Evolutionary conservation across 2,113 vertebrate genomes (phyloP).

Genomic region (Hylia prasina): DNA sequence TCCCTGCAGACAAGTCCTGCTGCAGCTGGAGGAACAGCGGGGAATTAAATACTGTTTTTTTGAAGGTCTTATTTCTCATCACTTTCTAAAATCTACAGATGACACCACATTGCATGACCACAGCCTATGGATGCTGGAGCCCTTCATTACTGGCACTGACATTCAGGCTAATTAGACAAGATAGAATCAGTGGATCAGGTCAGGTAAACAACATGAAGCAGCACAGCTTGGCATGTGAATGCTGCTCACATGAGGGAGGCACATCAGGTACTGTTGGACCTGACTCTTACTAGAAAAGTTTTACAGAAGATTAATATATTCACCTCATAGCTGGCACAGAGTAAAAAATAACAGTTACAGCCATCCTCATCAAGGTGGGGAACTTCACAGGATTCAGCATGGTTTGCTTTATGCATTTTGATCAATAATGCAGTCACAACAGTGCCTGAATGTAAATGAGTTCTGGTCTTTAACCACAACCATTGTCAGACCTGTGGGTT

Average conservation of each 20-base stretch:
- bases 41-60: not conserved
- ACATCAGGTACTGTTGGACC: not conserved
- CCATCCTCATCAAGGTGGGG: not conserved
- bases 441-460: not conserved
- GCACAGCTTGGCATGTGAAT: slow-evolving; percentile 63
- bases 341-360: not conserved
- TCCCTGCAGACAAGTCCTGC: not conserved
- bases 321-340: not conserved
- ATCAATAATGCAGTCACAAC: not conserved
- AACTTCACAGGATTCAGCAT: not conserved
- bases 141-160: not conserved
- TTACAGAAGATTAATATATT: not conserved
- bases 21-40: not conserved
- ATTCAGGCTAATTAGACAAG: slow-evolving; percentile 21
- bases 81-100: not conserved
- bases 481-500: rapidly evolving
- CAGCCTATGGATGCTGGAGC: not conserved
- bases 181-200: not conserved
- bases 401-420: not conserved
- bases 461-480: not conserved
- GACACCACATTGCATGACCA: not conserved
- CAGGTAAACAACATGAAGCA: slow-evolving; percentile 62
- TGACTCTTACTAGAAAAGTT: not conserved
- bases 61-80: not conserved
- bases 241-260: slow-evolving; percentile 58